Evolutionary conservation across 2,888 invertebrate species (phyloP), one percentile per base, ranked within the genome.

Genomic region (Xestia c-nigrum): DNA sequence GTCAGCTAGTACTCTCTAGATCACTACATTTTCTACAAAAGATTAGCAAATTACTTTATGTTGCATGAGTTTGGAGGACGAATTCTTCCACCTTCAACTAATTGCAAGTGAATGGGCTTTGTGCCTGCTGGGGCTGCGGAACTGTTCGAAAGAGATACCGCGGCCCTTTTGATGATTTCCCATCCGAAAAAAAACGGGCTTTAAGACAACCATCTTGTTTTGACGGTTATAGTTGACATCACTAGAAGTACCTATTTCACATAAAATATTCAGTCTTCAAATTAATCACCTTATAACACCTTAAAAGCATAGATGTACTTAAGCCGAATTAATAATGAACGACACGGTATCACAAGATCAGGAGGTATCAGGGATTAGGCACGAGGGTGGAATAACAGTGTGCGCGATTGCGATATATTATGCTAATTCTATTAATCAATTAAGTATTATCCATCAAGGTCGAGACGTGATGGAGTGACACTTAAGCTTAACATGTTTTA

Each of bases 361-460:
- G 66, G 64, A 59, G 24, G 24, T 24, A 59, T 59, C 52, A 52
- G 61, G 63, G 63, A 76, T 80, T 83, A 76, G 14, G 16, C 46
- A 40, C 43, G 55, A 52, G 72, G 31, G 59, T 72, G 74, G 66
- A 67, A 85, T 67, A 78, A 74, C 43, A 47, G 67, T 64, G 52
- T 81, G 64, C 52, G 43, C 43, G 74, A 84, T 82, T 72, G 63
- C 61, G 68, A 81, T 67, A 81, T 81, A 74, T 81, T 81, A 78
- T 77, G 69, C 38, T 85, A 81, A 84, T 85, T 82, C 52, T 55
- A 67, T 85, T 72, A 78, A 82, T 85, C 72, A 82, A 85, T 78
- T 81, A 76, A 46, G 61, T 78, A 72, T 67, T 63, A 71, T 61
- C 61, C 59, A 72, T 74, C 69, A 84, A 85, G 72, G 72, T 70